phyloP scores from a whole-genome alignment of 2,113 vertebrate genomes.

The Eonycteris spelaea region DNA sequence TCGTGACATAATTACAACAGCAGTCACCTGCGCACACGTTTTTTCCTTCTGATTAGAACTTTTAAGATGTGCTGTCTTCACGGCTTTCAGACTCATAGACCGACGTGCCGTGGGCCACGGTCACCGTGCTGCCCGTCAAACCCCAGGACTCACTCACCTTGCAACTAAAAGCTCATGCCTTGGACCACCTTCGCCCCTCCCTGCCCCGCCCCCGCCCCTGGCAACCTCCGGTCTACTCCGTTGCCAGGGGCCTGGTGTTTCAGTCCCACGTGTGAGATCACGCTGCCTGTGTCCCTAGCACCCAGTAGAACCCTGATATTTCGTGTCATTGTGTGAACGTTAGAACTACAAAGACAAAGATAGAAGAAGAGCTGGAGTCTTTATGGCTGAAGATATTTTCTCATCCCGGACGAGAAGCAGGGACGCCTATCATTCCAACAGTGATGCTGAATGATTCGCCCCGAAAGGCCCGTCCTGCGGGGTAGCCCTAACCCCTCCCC shows the following conservation, averaged over 20 bases:
- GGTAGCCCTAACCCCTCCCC: not conserved
- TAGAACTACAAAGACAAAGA: not conserved
- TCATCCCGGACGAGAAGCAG: not conserved
- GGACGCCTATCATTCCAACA: no score
- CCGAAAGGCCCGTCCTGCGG: not conserved
- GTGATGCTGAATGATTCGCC: fast-evolving
- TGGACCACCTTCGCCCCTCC: not conserved
- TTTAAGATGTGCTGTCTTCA: not conserved
- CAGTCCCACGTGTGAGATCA: not conserved
- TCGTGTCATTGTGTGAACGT: not conserved
- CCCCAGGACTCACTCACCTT: not conserved
- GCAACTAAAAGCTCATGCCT: not conserved
- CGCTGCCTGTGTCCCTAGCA: not conserved
- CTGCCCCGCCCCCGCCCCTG: not conserved
- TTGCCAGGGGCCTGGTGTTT: not conserved
- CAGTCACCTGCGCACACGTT: not conserved
- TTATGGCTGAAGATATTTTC: not conserved
- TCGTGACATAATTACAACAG: no score
- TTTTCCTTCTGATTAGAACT: not conserved
- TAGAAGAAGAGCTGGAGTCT: no score
- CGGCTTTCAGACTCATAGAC: not conserved
- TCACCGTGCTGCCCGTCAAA: not conserved
- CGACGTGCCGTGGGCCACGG: no score
- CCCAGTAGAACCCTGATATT: not conserved
- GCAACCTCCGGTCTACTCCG: not conserved